A percentile compares a stretch with the other conserved stretches of the same genome.
Evolutionary conservation across 2,113 vertebrate genomes (phyloP).

Genomic region (Stictonetta naevosa): DNA sequence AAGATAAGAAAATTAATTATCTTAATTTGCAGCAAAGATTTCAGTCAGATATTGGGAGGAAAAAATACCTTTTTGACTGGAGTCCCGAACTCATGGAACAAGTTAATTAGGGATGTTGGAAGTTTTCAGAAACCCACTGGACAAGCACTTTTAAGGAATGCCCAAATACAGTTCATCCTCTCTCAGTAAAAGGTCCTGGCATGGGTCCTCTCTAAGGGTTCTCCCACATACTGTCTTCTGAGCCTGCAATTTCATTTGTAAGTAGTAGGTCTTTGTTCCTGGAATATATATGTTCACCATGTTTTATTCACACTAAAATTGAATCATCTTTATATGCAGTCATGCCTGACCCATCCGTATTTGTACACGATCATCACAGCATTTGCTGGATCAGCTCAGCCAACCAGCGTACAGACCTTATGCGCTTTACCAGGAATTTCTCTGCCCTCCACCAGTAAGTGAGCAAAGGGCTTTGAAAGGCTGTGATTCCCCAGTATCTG

Average conservation of each 20-base stretch:
- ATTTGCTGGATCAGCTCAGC: background rate
- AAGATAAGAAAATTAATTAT: background rate
- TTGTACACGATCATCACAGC: background rate
- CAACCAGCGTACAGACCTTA: background rate
- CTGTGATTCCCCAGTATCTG: background rate
- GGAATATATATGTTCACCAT: background rate
- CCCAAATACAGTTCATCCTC: background rate
- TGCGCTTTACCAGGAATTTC: background rate
- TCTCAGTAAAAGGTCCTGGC: rapidly evolving
- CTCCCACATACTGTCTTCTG: background rate
- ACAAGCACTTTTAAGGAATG: background rate
- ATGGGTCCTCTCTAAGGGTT: background rate
- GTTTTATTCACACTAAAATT: background rate
- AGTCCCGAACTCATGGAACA: background rate
- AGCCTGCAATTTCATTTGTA: background rate
- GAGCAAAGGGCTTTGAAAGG: background rate
- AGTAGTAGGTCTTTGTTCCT: background rate
- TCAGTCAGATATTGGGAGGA: background rate
- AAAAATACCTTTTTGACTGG: background rate
- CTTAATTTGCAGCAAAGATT: background rate
- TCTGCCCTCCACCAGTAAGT: background rate
- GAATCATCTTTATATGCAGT: background rate
- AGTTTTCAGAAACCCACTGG: background rate
- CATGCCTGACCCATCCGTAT: background rate
- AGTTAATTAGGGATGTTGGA: background rate